Evolutionary conservation across 2,888 invertebrate species (phyloP), one percentile per base, ranked within the genome.

Genomic region (Bellardia bayeri): DNA sequence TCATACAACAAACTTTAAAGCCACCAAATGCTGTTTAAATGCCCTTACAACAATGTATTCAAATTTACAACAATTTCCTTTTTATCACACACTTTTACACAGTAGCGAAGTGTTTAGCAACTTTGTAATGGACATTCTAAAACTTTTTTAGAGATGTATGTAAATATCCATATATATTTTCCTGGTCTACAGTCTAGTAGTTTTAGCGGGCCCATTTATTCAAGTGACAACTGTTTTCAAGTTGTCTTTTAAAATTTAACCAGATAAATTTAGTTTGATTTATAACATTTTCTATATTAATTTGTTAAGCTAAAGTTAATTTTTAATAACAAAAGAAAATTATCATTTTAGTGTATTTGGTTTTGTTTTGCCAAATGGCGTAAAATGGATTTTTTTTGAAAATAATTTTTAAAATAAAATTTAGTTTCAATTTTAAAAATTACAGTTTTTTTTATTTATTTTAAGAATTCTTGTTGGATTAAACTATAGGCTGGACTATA

Each of bases 301-400:
- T 64, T 11, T 37, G 13, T 30, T 81, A 81, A 81, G 58, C 49
- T 85, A 81, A 85, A 85, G 75, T 83, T 49, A 54, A 74, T 66
- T 78, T 79, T 51, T 40, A 74, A 68, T 51, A 8, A 64, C 61
- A 33, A 6, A 45, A 75, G 23, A 23, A 23, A 23, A 23, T 23
- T 45, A 64, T 7, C n/a, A 16, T 23, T 64, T 37, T 61, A 37
- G 61, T 37, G 30, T 58, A 30, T 58, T 58, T 58, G 30, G 11
- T 42, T 64, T 40, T 3, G 40, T 64, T 40, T 64, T 64, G 23
- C 66, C n/a, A 11, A 23, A 23, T 2, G 33, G 40, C n/a, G 54
- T 13, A 56, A 66, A 81, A 78, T 56, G 11, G 11, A 37, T 23
- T 33, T 72, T 74, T 54, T 81, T 81, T 81, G 13, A 61, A 61